Evolutionary conservation across 2,113 vertebrate genomes (phyloP), one percentile per base, ranked within the genome.

Genomic region (Thalassarche chlororhynchos): DNA sequence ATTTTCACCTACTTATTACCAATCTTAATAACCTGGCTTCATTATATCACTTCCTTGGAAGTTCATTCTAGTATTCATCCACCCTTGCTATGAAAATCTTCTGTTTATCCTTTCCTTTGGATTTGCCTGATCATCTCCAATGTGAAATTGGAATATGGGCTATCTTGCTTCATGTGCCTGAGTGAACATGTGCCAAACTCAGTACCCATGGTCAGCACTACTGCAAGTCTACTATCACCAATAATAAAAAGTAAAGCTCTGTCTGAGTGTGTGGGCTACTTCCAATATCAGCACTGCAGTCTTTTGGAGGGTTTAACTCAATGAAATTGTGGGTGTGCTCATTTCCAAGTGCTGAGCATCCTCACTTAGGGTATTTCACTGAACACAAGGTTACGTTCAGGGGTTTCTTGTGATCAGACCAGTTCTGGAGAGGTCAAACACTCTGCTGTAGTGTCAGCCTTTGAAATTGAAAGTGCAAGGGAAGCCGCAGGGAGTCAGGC

Each of bases 391-490:
- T 29, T 71, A 0, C 25, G 5, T 32, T 79, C 23, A 14, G 40
- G 40, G 58, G 42, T 52, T 61, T 49, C 28, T 10, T 15, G 58
- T 57, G 70, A 80, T 90, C 85, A 94, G 75, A 85, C 64, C 58
- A 20, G 40, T 4, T 89, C 54, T 80, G 66, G 34, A 80, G 82
- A 88, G 90, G 85, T 95, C 90, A 90, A 74, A 51, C 38, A 21
- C 57, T 89, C 58, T 14, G 77, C 82, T 95, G 66, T 51, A 80
- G 49, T 18, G 66, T 83, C 94, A 93, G 79, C 54, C 66, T 97
- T 93, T 95, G 81, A 87, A 93, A 87, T 9, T 13, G 52, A 42
- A 70, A 88, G 82, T 3, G 19, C 49, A 90, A 89, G 77, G 31
- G 46, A 36, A 94, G 61, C 76, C 0, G 0, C 60, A 29, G 68